A percentile compares a stretch with the other conserved stretches of the same genome.
Evolutionary conservation across 1,140 invertebrate species (phyloP).

Genomic region (Sminthurinus signatus): DNA sequence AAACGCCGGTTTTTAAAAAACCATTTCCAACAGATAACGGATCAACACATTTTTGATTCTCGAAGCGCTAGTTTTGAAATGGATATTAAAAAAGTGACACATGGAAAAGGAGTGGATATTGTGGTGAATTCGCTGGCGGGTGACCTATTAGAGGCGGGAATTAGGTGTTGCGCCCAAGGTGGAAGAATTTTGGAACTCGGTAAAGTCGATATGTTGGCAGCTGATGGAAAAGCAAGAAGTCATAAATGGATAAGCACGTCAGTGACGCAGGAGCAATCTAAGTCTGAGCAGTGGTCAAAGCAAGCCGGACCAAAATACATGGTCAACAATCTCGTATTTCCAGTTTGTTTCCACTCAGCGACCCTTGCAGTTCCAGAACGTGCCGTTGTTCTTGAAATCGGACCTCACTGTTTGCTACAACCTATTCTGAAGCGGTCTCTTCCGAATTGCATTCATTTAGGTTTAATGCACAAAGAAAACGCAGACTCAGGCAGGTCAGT

Average conservation of each 20-base stretch:
- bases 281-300: no score
- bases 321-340: slow-evolving; percentile 65
- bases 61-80: slow-evolving; percentile 62
- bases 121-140: slow-evolving; percentile 71
- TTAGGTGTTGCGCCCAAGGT: slow-evolving; percentile 59
- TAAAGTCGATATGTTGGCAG: slow-evolving; percentile 60
- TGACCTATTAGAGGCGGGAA: slow-evolving; percentile 63
- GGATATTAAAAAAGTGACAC: slow-evolving; percentile 55
- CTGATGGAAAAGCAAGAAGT: no score
- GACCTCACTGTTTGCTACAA: slow-evolving; percentile 70
- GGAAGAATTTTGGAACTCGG: slow-evolving; percentile 61
- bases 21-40: slow-evolving; percentile 56
- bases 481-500: no score
- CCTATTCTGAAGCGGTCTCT: slow-evolving; percentile 58
- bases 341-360: slow-evolving; percentile 81
- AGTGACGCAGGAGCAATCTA: no score
- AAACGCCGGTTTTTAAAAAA: slow-evolving; percentile 62
- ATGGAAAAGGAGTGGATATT: slow-evolving; percentile 64
- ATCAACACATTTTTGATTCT: slow-evolving; percentile 66
- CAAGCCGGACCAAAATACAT: no score
- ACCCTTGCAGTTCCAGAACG: slow-evolving; percentile 66
- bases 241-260: no score
- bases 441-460: slow-evolving; percentile 18
- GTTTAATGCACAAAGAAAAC: no score
- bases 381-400: slow-evolving; percentile 71